Evolutionary conservation across 2,797 vertebrate genomes (phyloP), one percentile per base, ranked within the genome.

Genomic region (Eupleurogrammus muticus): DNA sequence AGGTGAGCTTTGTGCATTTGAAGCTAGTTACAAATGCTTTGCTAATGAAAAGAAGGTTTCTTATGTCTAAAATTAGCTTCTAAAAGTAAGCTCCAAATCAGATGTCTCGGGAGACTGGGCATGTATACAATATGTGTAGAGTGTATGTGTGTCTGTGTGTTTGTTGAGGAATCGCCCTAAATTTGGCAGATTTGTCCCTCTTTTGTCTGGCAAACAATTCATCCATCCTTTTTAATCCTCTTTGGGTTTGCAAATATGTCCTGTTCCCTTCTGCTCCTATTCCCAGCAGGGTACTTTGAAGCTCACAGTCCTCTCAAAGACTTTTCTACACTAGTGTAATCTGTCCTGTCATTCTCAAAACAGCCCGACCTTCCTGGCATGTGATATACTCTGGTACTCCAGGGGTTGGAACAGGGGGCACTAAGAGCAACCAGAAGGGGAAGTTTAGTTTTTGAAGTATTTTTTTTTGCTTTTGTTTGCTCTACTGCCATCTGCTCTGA

Each of bases 1-100:
- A 97, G 97, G 98, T 99, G 93, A 82, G 77, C 1, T 20, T 52
- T 54, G 46, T n/a, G 13, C 32, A 13, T 59, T 66, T 73, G 5
- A 58, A 20, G 14, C 35, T 38, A 24, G 20, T 5, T 34, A 1
- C 12, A 42, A 56, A 72, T 54, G 40, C 23, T 56, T 76, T 58
- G 58, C 21, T 8, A 1, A 16, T 40, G 2, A 46, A 52, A 70
- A 74, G 65, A 36, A 6, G 2, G 5, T 53, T 49, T 63, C 19
- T n/a, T 32, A 9, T 66, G 42, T 66, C 1, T 73, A 20, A 70
- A 70, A 55, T 48, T 12, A 20, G 35, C 48, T 32, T 36, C 21
- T 3, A 49, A 49, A 73, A 46, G 56, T 16, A 47, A 46, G 19
- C 28, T 20, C 47, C 6, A 61, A 82, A 58, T 12, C 42, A 40